A percentile compares a stretch with the other conserved stretches of the same genome.
phyloP scores from a whole-genome alignment of 2,113 vertebrate genomes.

The Callopanchax toddi region DNA sequence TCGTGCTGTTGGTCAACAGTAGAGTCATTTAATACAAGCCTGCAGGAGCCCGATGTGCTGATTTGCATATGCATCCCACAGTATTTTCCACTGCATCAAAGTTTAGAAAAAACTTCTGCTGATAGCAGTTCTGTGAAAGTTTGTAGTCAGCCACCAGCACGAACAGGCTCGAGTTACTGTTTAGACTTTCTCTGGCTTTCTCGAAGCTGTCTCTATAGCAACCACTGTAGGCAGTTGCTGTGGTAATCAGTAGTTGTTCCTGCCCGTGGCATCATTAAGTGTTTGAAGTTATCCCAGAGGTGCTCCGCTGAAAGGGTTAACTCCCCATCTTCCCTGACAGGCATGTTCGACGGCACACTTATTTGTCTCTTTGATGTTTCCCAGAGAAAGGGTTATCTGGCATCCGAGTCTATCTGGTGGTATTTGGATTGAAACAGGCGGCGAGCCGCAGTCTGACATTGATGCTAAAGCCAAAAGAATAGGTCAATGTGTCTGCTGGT shows the following conservation, averaged over 20 bases:
- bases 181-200: constrained; percentile 65
- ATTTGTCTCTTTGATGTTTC: constrained; percentile 73
- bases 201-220: constrained; percentile 80
- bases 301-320: constrained; percentile 74
- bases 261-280: constrained; percentile 70
- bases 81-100: constrained; percentile 69
- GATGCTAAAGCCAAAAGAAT: constrained; percentile 80
- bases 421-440: constrained; percentile 54
- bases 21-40: constrained; percentile 69
- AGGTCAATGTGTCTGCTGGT: constrained; percentile 81
- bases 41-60: constrained; percentile 74
- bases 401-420: constrained; percentile 61
- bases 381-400: constrained; percentile 55
- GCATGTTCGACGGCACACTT: constrained; percentile 48
- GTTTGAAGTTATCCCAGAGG: constrained; percentile 74
- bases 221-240: constrained; percentile 74
- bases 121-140: constrained; percentile 72
- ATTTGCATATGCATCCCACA: constrained; percentile 75
- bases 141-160: constrained; percentile 47
- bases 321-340: constrained; percentile 44
- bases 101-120: constrained; percentile 68
- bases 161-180: constrained; percentile 43
- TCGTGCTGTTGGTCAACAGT: constrained; percentile 71
- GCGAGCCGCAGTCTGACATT: constrained; percentile 69
- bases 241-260: constrained; percentile 63